A percentile compares a stretch with the other conserved stretches of the same genome.
phyloP scores from a whole-genome alignment of 1,140 invertebrate species.

The Bombus soroeensis region DNA sequence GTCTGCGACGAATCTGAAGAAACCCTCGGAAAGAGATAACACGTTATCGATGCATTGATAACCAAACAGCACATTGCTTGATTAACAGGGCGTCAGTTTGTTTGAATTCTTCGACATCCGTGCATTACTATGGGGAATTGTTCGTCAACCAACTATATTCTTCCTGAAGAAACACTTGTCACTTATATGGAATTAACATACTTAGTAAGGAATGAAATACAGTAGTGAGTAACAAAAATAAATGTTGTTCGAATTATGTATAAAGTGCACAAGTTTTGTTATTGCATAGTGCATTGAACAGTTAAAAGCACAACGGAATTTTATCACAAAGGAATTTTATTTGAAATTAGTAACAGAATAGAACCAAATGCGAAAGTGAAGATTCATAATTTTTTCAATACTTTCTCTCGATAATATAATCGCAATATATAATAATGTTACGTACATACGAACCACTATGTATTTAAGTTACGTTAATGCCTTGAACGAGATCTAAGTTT shows the following conservation, averaged over 20 bases:
- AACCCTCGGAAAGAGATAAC: slow-evolving; percentile 1
- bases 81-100: not conserved
- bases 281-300: not conserved
- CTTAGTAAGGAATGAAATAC: slow-evolving; percentile 84
- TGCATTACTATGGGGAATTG: slow-evolving; percentile 61
- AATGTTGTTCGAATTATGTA: not conserved
- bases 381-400: not conserved
- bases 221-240: slow-evolving; percentile 80
- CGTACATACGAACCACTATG: too few species aligned
- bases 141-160: slow-evolving; percentile 60
- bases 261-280: not conserved
- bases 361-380: not conserved
- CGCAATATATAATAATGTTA: not conserved
- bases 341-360: too few species aligned
- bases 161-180: slow-evolving; percentile 83
- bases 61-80: not conserved
- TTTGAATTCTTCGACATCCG: not conserved
- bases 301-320: not conserved
- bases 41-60: slow-evolving; percentile 20
- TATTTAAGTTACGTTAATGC: not conserved
- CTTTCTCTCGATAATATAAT: too few species aligned
- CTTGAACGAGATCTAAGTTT: not conserved
- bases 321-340: not conserved
- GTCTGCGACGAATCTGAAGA: not conserved
- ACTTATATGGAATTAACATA: slow-evolving; percentile 84